Percentiles rank a stretch among this genome's conserved stretches.
Evolutionary conservation across 2,888 invertebrate genomes (phyloP).

Genomic region (Oscheius myriophilus): DNA sequence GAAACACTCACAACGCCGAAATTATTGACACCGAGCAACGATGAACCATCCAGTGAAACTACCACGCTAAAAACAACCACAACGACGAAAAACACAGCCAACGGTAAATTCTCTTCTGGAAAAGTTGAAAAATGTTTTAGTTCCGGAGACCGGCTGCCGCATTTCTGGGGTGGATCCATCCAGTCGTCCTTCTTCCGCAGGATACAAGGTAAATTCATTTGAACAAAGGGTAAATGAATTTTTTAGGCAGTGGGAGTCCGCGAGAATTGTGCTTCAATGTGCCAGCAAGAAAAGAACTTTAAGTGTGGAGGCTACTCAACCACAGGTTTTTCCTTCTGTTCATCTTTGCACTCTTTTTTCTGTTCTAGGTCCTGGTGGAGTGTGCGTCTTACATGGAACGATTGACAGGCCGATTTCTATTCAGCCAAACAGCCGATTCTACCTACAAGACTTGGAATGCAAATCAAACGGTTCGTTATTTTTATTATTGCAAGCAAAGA

Average conservation of each 20-base stretch:
- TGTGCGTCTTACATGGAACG: conserved; percentile 20
- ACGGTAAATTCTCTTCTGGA: not conserved
- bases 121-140: not conserved
- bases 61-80: too few species aligned
- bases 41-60: too few species aligned
- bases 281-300: conserved; percentile 18
- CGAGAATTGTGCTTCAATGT: conserved; percentile 24
- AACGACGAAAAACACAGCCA: not conserved
- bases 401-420: conserved; percentile 18
- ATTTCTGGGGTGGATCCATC: conserved; percentile 26
- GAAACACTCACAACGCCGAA: too few species aligned
- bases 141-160: conserved; percentile 20
- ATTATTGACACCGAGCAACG: too few species aligned
- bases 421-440: conserved; percentile 17
- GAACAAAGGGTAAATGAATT: not conserved
- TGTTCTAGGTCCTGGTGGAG: conserved; percentile 24
- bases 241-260: conserved; percentile 24
- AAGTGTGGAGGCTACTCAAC: conserved; percentile 24
- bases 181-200: conserved; percentile 15
- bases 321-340: not conserved
- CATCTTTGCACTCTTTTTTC: too few species aligned
- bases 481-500: not conserved
- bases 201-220: conserved; percentile 28
- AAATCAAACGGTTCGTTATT: conserved; percentile 4
- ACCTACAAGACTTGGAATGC: conserved; percentile 29